These are phyloP conservation scores for Oopsacas minuta DNA, from an alignment of 37 sponge, comb jelly and placozoan genomes.

Conservation along the genomic window DNA sequence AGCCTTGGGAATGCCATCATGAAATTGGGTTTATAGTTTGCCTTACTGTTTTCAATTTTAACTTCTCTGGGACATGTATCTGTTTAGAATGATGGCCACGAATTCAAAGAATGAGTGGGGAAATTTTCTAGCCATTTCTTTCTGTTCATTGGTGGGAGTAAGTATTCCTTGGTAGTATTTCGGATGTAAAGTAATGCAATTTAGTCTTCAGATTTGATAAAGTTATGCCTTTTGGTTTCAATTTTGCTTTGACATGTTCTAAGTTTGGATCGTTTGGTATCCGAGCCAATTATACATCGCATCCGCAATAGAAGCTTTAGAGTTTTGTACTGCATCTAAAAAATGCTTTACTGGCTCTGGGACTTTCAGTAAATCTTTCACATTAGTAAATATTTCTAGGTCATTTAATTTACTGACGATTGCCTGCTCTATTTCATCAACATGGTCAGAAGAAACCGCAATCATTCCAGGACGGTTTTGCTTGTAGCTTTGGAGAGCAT, in stretches of 20 bases:
- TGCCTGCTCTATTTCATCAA: background rate
- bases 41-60: background rate
- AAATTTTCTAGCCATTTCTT: background rate
- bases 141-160: background rate
- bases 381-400: background rate
- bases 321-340: background rate
- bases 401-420: background rate
- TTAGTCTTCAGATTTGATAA: background rate
- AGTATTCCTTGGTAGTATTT: background rate
- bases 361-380: background rate
- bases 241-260: background rate
- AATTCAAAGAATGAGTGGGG: background rate
- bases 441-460: background rate
- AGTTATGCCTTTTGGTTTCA: background rate
- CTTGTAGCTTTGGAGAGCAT: background rate
- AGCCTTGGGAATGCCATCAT: background rate
- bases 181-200: background rate
- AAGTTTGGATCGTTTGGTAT: background rate
- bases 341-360: background rate
- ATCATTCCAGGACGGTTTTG: background rate
- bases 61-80: background rate
- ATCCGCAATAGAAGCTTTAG: background rate
- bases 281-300: background rate
- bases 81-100: background rate
- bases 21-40: background rate